Base-by-base conservation (phyloP, 2,113 vertebrate genomes). In the Hippocampus guttulatus region DNA sequence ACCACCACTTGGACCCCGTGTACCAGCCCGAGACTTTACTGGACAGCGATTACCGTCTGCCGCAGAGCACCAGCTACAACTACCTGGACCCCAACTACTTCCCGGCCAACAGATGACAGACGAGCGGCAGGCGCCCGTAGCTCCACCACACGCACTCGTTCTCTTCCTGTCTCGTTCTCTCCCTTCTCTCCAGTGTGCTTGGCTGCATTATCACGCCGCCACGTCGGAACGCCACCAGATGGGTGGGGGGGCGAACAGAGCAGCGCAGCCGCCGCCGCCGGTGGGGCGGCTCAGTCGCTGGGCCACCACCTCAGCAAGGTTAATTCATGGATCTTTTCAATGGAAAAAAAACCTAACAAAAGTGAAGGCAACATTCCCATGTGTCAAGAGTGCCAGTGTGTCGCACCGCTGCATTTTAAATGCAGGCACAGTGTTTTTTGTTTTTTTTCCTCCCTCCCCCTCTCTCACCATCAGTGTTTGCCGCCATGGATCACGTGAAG, bases 71-170 rank as follows among this genome's bases (percentile, higher is more conserved):
- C 71, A 95, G 95, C 91, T 98, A 99, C 93, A 99, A 96, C 94
- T 99, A 99, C 89, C 93, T 99, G 93, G 97, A 99, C 92, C 97
- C 97, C 77, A 99, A 99, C 94, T 99, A 99, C 94, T 99, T 96
- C 91, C 96, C 97, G 78, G 97, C 97, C 81, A 99, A 99, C 91
- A 99, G 97, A 98, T 99, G 96, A 99, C 96, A 95, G 94, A 61
- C 25, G 27, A 94, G 87, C 78, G 84, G 75, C 80, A 67, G 70
- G 72, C 64, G 69, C 64, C 76, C 73, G 49, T 80, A 81, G 80
- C 80, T 84, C 76, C 81, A 85, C 83, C 80, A 9, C 58, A 33
- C 58, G 15, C 58, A 18, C 58, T 30, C 55, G 54, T 25, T 25
- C 21, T 57, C 21, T 58, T 15, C 9, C 23, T 58, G 21, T 21